Base-by-base conservation (phyloP, 2,797 vertebrate species). In the Cirrhinus molitorella region DNA sequence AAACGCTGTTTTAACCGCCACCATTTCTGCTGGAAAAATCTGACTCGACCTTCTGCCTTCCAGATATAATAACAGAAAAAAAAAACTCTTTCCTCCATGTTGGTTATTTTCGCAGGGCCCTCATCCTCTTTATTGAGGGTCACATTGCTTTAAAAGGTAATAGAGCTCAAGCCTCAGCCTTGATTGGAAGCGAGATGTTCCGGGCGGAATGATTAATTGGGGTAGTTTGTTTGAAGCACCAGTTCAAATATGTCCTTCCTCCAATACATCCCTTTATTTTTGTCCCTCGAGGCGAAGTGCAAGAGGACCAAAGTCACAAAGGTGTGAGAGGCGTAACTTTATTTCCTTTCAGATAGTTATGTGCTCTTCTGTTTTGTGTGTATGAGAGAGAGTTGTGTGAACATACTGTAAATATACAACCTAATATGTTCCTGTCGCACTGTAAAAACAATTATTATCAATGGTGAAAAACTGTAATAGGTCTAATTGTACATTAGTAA, bases 161-260 rank as follows among this genome's bases (percentile, higher is more conserved):
- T 47, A 74, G 70, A 82, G 73, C 47, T 78, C 47, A 70, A 81
- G 51, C 61, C 59, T 61, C 66, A 59, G 67, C 31, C 75, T 63
- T 75, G 31, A 85, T 75, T 74, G 71, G 77, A 83, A 76, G 63
- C 25, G 43, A 83, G 72, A 68, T 67, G 75, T 70, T 82, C 70
- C 47, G 11, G 53, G 14, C 34, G 17, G 80, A 66, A 85, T 68
- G 81, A 85, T 85, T 75, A 74, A 85, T 83, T 83, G 68, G 21
- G 28, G 68, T 40, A 76, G 45, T 86, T 87, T 79, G 68, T 87
- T 87, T 83, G 74, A 75, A 83, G 74, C 40, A 37, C 13, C 28
- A 43, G 23, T 79, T 80, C 70, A 85, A 79, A 83, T 43, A 61
- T 80, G 72, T 84, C 63, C 61, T 77, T 49, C 37, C 25, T 59